phyloP scores from a whole-genome alignment of 2,888 invertebrate species.

The Agrochola circellaris region DNA sequence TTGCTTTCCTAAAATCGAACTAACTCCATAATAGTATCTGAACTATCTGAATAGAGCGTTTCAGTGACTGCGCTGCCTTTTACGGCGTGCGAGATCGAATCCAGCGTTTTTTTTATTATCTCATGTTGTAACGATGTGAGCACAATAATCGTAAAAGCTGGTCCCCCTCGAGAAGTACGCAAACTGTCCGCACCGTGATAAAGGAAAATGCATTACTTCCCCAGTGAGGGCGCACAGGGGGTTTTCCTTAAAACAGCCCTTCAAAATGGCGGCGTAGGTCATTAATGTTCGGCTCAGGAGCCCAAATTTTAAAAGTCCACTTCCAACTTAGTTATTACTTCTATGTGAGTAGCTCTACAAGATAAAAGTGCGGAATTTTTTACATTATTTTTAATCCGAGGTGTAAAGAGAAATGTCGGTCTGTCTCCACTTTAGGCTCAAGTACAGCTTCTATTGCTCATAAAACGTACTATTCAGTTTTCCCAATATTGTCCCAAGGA shows the following conservation, averaged over 20 bases:
- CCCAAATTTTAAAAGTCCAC: conserved; percentile 85
- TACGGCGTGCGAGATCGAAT: conserved; percentile 76
- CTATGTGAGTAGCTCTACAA: conserved; percentile 67
- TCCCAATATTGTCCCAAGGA: conserved; percentile 25
- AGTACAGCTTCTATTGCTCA: conserved; percentile 13
- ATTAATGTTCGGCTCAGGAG: conserved; percentile 84
- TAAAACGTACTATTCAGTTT: conserved; percentile 20
- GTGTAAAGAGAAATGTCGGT: conserved; percentile 25
- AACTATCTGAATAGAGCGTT: conserved; percentile 31
- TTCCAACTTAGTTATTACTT: conserved; percentile 81
- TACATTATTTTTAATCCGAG: conserved; percentile 42
- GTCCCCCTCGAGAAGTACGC: conserved; percentile 85
- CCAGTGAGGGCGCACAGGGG: conserved; percentile 79
- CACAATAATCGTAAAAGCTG: conserved; percentile 89
- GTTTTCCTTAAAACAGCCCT: conserved; percentile 85
- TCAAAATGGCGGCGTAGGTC: conserved; percentile 86
- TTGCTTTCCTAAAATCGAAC: conserved; percentile 42
- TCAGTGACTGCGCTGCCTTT: conserved; percentile 65
- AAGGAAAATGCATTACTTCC: conserved; percentile 90
- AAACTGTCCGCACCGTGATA: conserved; percentile 88
- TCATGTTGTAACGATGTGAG: conserved; percentile 83
- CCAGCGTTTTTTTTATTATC: conserved; percentile 80
- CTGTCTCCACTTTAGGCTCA: conserved; percentile 20
- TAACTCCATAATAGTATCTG: conserved; percentile 25
- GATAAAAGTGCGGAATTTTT: conserved; percentile 66